phyloP scores from a whole-genome alignment of 2,113 vertebrate species.

The Perccottus glenii region DNA sequence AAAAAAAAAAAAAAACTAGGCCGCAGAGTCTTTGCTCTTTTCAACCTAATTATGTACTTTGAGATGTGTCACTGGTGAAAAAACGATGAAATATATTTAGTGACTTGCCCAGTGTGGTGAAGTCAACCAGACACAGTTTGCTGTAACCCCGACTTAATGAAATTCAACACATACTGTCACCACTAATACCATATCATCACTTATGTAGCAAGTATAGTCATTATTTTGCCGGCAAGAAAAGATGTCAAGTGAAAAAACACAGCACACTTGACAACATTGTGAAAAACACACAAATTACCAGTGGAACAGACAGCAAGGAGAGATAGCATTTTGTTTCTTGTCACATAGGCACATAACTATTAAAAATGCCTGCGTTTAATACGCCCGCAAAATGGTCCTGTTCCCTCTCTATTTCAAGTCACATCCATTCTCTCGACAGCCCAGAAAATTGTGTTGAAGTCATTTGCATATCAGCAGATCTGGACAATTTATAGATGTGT shows the following conservation, averaged over 20 bases:
- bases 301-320: not conserved
- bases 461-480: conserved; percentile 43
- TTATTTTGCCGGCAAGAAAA: conserved; percentile 16
- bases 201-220: not conserved
- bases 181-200: conserved; percentile 7
- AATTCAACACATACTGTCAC: conserved; percentile 2
- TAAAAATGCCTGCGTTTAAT: conserved; percentile 23
- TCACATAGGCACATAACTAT: not conserved
- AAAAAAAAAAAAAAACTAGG: conserved; percentile 14
- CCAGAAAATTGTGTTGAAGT: not conserved
- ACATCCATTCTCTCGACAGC: conserved; percentile 15
- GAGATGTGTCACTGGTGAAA: conserved; percentile 13
- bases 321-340: conserved; percentile 8
- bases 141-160: conserved; percentile 12
- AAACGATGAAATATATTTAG: conserved; percentile 20
- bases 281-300: not conserved
- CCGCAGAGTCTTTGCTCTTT: conserved; percentile 3
- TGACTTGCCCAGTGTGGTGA: conserved; percentile 1
- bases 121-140: not conserved
- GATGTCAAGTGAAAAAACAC: not conserved
- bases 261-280: not conserved
- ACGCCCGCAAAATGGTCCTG: not conserved
- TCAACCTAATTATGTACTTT: conserved; percentile 27
- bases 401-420: not conserved
- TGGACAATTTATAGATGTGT: conserved; percentile 28